These are phyloP conservation scores for Smittia aterrima DNA, from an alignment of 2,888 invertebrate species.

Conservation along the genomic window DNA sequence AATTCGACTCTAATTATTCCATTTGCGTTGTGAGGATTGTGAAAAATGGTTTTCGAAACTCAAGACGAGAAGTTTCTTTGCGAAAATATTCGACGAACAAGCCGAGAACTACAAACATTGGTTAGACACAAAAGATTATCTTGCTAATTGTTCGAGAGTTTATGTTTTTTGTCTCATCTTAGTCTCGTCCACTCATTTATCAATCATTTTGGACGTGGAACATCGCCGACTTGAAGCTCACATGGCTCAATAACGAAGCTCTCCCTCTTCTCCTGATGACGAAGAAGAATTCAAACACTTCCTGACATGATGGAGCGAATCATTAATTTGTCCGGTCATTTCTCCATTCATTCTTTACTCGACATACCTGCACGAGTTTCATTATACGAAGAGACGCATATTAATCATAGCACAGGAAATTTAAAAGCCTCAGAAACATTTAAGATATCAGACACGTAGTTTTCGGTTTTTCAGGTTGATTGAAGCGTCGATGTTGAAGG, in stretches of 20 bases:
- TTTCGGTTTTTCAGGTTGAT: constrained; percentile 22
- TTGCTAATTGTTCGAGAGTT: constrained; percentile 1
- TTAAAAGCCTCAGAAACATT: background rate
- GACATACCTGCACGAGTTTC: background rate
- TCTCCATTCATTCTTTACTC: background rate
- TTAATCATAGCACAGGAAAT: constrained; percentile 4
- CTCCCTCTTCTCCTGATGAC: background rate
- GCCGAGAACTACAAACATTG: no score
- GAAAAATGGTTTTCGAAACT: no score
- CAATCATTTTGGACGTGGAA: constrained; percentile 35
- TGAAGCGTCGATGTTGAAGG: background rate
- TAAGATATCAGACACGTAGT: background rate
- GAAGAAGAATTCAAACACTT: constrained; percentile 8
- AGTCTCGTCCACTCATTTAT: constrained; percentile 27
- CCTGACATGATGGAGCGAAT: constrained; percentile 38
- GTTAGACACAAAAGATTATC: background rate
- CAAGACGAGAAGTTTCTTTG: no score
- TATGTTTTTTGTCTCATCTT: background rate
- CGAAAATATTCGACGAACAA: no score
- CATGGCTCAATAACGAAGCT: background rate
- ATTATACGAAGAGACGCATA: background rate
- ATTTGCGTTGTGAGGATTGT: no score
- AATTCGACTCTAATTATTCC: no score
- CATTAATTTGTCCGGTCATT: constrained; percentile 35
- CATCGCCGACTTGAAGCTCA: background rate